phyloP scores from a whole-genome alignment of 2,888 invertebrate species.

The Anarsia innoxiella region DNA sequence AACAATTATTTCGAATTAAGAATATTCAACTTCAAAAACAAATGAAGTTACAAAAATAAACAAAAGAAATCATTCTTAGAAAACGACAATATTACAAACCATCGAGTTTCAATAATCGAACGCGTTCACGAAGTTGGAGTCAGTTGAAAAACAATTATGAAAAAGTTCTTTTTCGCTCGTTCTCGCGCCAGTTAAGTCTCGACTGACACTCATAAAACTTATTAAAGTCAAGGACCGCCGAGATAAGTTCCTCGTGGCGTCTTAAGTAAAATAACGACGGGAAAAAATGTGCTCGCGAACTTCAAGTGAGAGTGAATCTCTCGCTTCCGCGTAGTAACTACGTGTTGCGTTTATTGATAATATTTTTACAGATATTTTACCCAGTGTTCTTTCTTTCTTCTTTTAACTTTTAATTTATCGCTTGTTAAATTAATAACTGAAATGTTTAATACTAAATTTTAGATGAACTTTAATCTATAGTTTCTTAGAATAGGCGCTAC shows the following conservation, averaged over 20 bases:
- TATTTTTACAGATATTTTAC: constrained; percentile 9
- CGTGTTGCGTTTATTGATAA: constrained; percentile 56
- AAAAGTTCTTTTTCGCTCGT: constrained; percentile 68
- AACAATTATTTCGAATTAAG: too few species aligned
- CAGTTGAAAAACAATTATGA: constrained; percentile 71
- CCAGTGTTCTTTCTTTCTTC: too few species aligned
- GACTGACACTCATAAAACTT: constrained; percentile 74
- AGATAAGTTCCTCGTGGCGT: constrained; percentile 69
- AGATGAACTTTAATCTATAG: too few species aligned
- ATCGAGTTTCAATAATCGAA: constrained; percentile 65
- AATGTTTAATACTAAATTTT: too few species aligned
- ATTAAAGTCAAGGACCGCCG: constrained; percentile 75
- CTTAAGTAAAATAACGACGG: constrained; percentile 73
- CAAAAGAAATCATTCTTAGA: too few species aligned
- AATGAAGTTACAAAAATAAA: not conserved
- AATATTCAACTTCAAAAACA: not conserved
- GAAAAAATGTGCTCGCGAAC: constrained; percentile 64
- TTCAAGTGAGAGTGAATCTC: constrained; percentile 61
- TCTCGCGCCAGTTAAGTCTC: constrained; percentile 69
- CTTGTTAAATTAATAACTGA: too few species aligned
- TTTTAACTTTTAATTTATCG: too few species aligned
- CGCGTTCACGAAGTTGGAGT: constrained; percentile 45
- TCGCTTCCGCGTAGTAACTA: constrained; percentile 36
- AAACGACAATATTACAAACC: constrained; percentile 45
- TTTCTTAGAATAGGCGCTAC: too few species aligned